Evolutionary conservation across 2,797 vertebrate species (phyloP).

Genomic region (Eutrigla gurnardus): DNA sequence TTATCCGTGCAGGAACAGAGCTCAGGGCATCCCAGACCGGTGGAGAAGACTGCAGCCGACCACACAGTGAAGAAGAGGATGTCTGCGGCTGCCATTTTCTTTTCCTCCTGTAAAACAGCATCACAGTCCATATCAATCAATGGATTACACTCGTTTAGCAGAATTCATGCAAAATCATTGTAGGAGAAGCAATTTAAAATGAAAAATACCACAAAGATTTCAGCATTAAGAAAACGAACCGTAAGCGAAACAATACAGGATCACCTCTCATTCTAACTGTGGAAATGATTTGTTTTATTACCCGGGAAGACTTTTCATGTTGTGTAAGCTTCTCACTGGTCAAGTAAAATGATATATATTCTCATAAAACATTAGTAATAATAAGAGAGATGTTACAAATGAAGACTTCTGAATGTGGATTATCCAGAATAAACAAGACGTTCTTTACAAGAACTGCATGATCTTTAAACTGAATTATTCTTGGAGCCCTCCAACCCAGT

Average conservation of each 20-base stretch:
- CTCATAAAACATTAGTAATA: background rate
- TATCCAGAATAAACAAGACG: too few species aligned
- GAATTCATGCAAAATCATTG: background rate
- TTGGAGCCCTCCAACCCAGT: background rate
- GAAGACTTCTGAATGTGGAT: too few species aligned
- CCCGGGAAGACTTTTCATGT: too few species aligned
- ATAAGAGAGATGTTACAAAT: too few species aligned
- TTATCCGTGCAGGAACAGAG: conserved; percentile 90
- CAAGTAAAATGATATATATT: background rate
- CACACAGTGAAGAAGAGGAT: conserved; percentile 74
- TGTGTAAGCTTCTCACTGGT: background rate
- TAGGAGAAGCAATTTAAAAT: background rate
- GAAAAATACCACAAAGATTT: background rate
- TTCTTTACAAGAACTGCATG: too few species aligned
- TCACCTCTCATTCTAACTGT: too few species aligned
- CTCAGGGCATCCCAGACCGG: conserved; percentile 85
- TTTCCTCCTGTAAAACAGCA: conserved; percentile 70
- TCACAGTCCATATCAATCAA: conserved; percentile 37
- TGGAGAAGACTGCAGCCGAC: conserved; percentile 63
- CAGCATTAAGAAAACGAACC: background rate
- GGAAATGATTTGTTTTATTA: too few species aligned
- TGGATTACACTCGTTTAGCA: background rate
- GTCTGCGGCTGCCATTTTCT: conserved; percentile 79
- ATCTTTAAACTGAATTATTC: background rate
- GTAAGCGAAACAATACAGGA: background rate